phyloP scores from a whole-genome alignment of 2,113 vertebrate species.

The Sander vitreus region DNA sequence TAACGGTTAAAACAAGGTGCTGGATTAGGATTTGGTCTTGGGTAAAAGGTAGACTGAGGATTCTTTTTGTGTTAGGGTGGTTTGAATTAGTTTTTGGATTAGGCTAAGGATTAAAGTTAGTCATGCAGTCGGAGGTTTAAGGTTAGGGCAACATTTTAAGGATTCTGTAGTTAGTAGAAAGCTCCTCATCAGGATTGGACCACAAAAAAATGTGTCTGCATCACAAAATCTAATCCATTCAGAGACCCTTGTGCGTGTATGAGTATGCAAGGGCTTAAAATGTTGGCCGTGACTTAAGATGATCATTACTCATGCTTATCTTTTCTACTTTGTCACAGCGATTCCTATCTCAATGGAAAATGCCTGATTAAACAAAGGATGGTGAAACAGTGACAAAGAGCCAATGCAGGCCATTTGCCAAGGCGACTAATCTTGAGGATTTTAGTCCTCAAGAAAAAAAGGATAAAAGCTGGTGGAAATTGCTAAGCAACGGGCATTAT shows the following conservation, averaged over 20 bases:
- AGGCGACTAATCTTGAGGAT: conserved; percentile 64
- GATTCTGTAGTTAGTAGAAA: not conserved
- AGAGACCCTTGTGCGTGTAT: conserved; percentile 21
- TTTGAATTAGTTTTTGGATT: conserved; percentile 32
- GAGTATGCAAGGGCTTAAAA: conserved; percentile 46
- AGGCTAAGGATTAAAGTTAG: conserved; percentile 27
- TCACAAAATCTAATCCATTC: conserved; percentile 18
- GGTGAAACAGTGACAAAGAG: conserved; percentile 62
- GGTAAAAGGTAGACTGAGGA: conserved; percentile 33
- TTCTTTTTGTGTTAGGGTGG: conserved; percentile 18
- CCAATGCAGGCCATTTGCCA: conserved; percentile 59
- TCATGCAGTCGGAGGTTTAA: conserved; percentile 26
- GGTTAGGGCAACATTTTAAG: conserved; percentile 7
- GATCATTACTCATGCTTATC: conserved; percentile 71
- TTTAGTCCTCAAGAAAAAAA: conserved; percentile 41
- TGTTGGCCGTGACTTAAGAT: conserved; percentile 57
- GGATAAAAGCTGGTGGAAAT: conserved; percentile 32
- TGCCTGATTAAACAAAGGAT: conserved; percentile 68
- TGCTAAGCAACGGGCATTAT: conserved; percentile 61
- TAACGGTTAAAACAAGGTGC: not conserved
- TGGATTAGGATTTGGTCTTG: not conserved
- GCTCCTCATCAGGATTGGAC: not conserved
- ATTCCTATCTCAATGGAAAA: conserved; percentile 66
- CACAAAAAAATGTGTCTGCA: conserved; percentile 4
- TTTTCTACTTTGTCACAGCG: conserved; percentile 55